Conservation (phyloP, 2,888 invertebrate genomes). For the Tanypteryx hageni region DNA sequence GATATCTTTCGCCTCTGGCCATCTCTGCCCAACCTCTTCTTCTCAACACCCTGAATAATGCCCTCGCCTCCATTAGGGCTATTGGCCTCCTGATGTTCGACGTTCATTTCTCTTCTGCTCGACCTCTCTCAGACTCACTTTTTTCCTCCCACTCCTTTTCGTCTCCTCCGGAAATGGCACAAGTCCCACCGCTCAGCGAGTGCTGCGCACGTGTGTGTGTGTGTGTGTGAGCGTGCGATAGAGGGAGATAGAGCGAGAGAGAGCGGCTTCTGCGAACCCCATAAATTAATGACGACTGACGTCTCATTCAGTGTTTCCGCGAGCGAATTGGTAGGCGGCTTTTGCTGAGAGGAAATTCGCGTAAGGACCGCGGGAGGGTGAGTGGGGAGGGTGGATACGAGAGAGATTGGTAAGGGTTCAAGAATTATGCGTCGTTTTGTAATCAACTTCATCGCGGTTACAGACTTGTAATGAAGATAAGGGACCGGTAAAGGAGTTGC, state of each 20-base stretch:
- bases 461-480: not conserved
- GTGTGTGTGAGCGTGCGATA: not conserved
- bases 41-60: slow-evolving; percentile 45
- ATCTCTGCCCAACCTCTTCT: not conserved
- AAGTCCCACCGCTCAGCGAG: not conserved
- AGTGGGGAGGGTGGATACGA: not conserved
- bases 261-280: too few relatives aligned
- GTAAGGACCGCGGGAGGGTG: not conserved
- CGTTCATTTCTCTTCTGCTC: slow-evolving; percentile 3
- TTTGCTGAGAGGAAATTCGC: not conserved
- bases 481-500: slow-evolving; percentile 6
- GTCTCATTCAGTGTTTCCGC: slow-evolving; percentile 3
- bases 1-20: not conserved
- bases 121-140: not conserved
- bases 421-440: not conserved
- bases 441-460: not conserved
- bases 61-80: slow-evolving; percentile 33
- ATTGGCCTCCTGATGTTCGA: slow-evolving; percentile 33
- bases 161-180: not conserved
- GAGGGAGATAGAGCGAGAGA: not conserved
- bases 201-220: not conserved
- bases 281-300: slow-evolving; percentile 31
- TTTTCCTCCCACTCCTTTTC: not conserved
- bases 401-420: not conserved
- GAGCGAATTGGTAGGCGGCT: not conserved